Conservation (phyloP, 2,797 vertebrate species). For the Hapalemur alaotrensis region DNA sequence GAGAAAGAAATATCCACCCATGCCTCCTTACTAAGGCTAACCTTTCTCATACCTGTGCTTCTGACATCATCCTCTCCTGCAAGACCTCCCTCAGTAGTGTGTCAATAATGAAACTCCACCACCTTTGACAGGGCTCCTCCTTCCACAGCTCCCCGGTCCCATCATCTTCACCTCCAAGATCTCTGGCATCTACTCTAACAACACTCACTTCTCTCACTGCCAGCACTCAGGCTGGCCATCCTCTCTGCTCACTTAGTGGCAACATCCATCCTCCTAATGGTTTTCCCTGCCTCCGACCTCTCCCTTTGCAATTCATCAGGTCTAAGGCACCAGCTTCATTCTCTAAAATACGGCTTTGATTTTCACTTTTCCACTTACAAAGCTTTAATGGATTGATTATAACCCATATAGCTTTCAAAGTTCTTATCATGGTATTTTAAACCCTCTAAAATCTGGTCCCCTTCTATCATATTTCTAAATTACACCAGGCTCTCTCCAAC, state of each 20-base stretch:
- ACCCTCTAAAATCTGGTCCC: not conserved
- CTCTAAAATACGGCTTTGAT: not conserved
- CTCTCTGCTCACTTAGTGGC: not conserved
- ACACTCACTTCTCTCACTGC: not conserved
- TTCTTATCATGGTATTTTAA: not conserved
- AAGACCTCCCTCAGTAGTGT: not conserved
- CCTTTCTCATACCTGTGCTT: not conserved
- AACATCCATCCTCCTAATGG: not conserved
- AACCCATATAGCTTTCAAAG: conserved; percentile 22
- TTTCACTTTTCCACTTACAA: not conserved
- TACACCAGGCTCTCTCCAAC: not conserved
- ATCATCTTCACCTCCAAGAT: not conserved
- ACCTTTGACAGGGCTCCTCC: not conserved
- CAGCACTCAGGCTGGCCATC: not conserved
- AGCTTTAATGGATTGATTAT: not conserved
- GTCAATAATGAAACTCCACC: not conserved
- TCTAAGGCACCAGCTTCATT: not conserved
- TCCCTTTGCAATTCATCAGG: not conserved
- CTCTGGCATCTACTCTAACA: not conserved
- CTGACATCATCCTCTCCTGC: not conserved
- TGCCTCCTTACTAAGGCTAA: not conserved
- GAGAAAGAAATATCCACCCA: not conserved
- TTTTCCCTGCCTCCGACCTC: not conserved
- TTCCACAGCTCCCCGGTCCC: not conserved
- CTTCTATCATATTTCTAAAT: not conserved